Evolutionary conservation across 2,888 invertebrate genomes (phyloP).

Genomic region (Nowickia ferox): DNA sequence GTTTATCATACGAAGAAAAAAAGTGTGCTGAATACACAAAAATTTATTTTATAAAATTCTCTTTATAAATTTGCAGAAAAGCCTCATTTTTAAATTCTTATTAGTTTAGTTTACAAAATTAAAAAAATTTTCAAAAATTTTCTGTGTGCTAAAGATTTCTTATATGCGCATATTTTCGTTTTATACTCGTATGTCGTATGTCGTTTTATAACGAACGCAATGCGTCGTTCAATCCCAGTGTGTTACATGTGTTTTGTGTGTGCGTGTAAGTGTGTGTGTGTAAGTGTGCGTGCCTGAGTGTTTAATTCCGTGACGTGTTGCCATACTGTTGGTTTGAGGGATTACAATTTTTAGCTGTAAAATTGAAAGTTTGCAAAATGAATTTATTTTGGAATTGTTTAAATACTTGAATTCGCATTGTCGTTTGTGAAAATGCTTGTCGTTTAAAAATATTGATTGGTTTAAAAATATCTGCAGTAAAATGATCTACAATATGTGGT

Average conservation of each 20-base stretch:
- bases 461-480: no score
- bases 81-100: background rate
- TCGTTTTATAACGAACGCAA: constrained; percentile 68
- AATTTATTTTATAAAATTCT: background rate
- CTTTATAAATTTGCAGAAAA: constrained; percentile 5
- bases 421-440: no score
- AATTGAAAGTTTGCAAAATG: no score
- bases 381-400: background rate
- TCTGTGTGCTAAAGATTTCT: constrained; percentile 26
- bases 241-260: constrained; percentile 27
- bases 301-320: constrained; percentile 1
- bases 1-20: constrained; percentile 15
- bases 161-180: constrained; percentile 53
- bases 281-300: constrained; percentile 4
- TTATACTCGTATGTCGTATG: no score
- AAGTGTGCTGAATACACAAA: constrained; percentile 40
- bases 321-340: constrained; percentile 24
- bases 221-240: constrained; percentile 53
- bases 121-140: constrained; percentile 24
- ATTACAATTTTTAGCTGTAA: no score
- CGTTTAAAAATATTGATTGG: no score
- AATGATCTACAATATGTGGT: no score
- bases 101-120: background rate
- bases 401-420: no score
- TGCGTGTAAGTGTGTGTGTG: constrained; percentile 4